Conservation (phyloP, 2,797 vertebrate species). For the Poecilia wingei region DNA sequence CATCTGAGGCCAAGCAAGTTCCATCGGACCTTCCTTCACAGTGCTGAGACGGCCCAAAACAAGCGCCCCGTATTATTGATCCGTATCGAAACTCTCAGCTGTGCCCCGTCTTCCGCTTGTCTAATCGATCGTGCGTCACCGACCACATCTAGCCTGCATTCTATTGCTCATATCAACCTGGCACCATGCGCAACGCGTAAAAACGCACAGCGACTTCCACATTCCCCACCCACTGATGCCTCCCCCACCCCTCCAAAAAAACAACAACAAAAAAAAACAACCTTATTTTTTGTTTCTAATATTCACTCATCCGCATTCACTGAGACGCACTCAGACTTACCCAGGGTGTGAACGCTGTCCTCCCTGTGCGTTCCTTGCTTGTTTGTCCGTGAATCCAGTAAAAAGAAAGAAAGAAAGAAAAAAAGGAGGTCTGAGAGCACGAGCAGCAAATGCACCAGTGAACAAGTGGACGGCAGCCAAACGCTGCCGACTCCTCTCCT, state of each 20-base stretch:
- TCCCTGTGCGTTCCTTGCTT: slow-evolving; percentile 56
- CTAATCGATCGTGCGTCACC: slow-evolving; percentile 50
- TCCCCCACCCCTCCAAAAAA: not conserved
- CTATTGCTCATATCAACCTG: not conserved
- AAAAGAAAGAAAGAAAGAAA: slow-evolving; percentile 5
- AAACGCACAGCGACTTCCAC: slow-evolving; percentile 13
- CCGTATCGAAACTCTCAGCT: not conserved
- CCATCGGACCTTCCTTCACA: not conserved
- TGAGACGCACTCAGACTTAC: slow-evolving; percentile 61
- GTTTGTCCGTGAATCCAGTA: slow-evolving; percentile 68
- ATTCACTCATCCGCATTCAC: no score
- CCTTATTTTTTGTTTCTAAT: not conserved
- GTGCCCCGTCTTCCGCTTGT: not conserved
- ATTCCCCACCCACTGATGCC: not conserved
- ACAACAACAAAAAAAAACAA: not conserved
- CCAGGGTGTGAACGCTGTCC: slow-evolving; percentile 77
- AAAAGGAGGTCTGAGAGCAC: slow-evolving; percentile 30
- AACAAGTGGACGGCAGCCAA: slow-evolving; percentile 64
- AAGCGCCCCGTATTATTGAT: not conserved
- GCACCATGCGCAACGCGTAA: slow-evolving; percentile 32
- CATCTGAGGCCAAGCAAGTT: not conserved
- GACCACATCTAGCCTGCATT: slow-evolving; percentile 12
- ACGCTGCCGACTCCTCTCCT: slow-evolving; percentile 46
- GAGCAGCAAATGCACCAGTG: slow-evolving; percentile 48
- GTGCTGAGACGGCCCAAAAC: not conserved